phyloP scores from a whole-genome alignment of 2,888 invertebrate genomes.

The Baccha elongata region DNA sequence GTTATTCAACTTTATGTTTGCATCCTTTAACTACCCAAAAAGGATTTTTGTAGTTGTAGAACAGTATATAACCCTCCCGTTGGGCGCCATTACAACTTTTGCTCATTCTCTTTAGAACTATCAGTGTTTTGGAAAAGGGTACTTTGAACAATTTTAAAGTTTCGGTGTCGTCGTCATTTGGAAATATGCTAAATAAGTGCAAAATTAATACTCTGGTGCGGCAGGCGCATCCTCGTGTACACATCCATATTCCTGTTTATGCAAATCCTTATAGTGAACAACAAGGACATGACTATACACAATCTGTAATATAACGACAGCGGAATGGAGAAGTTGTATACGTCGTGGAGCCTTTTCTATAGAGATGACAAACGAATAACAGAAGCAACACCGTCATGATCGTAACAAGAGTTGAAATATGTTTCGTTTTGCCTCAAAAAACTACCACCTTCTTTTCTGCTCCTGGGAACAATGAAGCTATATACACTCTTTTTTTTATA shows the following conservation, averaged over 20 bases:
- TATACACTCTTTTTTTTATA: conserved; percentile 23
- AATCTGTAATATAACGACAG: background rate
- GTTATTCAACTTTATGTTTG: background rate
- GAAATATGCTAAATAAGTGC: conserved; percentile 71
- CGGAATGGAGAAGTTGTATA: background rate
- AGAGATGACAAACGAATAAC: background rate
- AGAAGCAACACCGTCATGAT: conserved; percentile 45
- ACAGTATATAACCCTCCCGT: conserved; percentile 18
- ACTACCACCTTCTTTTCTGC: conserved; percentile 24
- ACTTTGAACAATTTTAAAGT: conserved; percentile 61
- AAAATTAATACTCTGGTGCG: conserved; percentile 57
- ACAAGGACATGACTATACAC: conserved; percentile 25
- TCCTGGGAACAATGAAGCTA: conserved; percentile 14
- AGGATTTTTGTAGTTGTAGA: background rate
- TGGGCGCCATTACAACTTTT: conserved; percentile 69
- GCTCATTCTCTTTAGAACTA: conserved; percentile 7
- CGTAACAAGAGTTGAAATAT: conserved; percentile 64
- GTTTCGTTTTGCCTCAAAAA: conserved; percentile 63
- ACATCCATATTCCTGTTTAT: conserved; percentile 64
- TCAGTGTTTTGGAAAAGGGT: conserved; percentile 20
- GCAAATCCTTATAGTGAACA: conserved; percentile 52
- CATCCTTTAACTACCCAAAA: conserved; percentile 5
- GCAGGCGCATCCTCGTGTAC: conserved; percentile 38
- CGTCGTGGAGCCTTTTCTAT: background rate
- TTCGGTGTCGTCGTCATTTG: conserved; percentile 62